Evolutionary conservation across 2,797 vertebrate genomes (phyloP).

Genomic region (Acipenser transmontanus): DNA sequence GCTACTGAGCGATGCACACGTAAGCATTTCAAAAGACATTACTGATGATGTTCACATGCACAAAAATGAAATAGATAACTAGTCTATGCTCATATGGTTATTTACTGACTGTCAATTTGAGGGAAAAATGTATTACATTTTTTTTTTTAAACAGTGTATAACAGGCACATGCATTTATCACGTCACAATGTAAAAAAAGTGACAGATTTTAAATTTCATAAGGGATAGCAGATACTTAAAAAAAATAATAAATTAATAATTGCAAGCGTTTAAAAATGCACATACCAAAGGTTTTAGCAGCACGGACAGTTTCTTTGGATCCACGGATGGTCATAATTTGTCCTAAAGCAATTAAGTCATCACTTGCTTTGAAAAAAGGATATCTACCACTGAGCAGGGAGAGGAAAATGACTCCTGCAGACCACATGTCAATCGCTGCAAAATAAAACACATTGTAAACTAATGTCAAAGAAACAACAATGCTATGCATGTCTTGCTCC

Average conservation of each 20-base stretch:
- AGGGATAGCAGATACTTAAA: not conserved
- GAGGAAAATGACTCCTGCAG: slow-evolving; percentile 89
- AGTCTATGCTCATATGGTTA: not conserved
- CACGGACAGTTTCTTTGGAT: slow-evolving; percentile 82
- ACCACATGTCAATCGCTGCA: slow-evolving; percentile 95
- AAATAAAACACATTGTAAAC: slow-evolving; percentile 30
- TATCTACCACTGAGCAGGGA: slow-evolving; percentile 91
- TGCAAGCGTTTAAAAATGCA: slow-evolving; percentile 25
- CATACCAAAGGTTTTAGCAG: slow-evolving; percentile 85
- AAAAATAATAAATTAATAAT: slow-evolving; percentile 18
- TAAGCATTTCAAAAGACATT: not conserved
- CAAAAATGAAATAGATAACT: not conserved
- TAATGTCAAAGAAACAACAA: no score
- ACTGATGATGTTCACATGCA: not conserved
- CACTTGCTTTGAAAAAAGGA: slow-evolving; percentile 94
- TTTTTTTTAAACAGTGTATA: not conserved
- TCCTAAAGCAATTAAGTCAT: slow-evolving; percentile 88
- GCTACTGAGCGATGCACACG: not conserved
- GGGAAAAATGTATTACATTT: not conserved
- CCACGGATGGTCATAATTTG: slow-evolving; percentile 96
- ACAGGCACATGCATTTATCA: not conserved
- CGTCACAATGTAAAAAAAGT: slow-evolving; percentile 25
- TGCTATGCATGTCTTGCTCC: no score
- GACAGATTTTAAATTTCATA: no score
- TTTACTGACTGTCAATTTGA: not conserved